phyloP scores from a whole-genome alignment of 2,113 vertebrate species.

The Cichladusa arquata region DNA sequence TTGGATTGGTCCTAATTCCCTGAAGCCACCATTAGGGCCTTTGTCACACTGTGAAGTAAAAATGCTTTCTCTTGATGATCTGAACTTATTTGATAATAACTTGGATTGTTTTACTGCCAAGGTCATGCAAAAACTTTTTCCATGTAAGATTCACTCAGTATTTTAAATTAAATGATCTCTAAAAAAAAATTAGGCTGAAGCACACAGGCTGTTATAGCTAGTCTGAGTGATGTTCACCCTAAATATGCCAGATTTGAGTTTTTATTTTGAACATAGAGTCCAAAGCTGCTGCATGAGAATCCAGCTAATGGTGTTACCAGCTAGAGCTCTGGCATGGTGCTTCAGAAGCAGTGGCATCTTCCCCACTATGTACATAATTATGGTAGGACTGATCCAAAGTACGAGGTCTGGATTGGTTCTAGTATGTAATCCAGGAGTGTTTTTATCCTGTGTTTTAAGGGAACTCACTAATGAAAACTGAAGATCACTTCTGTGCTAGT shows the following conservation, averaged over 20 bases:
- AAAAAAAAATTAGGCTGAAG: not conserved
- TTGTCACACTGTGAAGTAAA: not conserved
- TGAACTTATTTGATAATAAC: not conserved
- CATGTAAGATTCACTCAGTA: not conserved
- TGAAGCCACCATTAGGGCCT: not conserved
- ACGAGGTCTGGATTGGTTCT: not conserved
- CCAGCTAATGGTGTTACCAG: not conserved
- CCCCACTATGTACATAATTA: rapidly evolving
- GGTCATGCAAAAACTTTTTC: not conserved
- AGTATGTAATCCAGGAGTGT: not conserved
- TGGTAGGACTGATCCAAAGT: not conserved
- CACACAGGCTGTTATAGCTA: not conserved
- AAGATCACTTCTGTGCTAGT: not conserved
- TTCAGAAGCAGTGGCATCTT: not conserved
- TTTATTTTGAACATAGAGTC: not conserved
- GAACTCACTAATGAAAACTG: not conserved
- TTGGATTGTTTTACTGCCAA: not conserved
- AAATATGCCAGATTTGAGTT: not conserved
- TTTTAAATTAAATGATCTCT: not conserved
- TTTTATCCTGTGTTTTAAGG: not conserved
- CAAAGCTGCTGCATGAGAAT: not conserved
- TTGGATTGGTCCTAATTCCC: not conserved
- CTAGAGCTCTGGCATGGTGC: not conserved
- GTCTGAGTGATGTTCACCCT: not conserved
- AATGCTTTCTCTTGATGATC: not conserved